These are phyloP conservation scores for Dendropsophus ebraccatus DNA, from an alignment of 2,113 vertebrate species.

Conservation along the genomic window DNA sequence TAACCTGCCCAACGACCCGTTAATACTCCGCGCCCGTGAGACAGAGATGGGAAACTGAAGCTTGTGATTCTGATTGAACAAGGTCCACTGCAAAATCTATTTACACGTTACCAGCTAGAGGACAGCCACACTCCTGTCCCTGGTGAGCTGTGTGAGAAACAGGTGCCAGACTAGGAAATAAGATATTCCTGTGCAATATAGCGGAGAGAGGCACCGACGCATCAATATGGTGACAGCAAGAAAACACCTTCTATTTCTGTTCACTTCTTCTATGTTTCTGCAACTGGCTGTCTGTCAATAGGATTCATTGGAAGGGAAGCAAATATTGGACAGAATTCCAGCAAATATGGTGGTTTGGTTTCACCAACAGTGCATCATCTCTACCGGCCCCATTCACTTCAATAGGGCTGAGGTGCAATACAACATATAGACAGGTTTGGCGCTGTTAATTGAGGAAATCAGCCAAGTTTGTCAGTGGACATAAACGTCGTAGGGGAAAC, in stretches of 20 bases:
- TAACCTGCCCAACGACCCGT: constrained; percentile 75
- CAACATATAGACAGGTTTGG: too few species aligned
- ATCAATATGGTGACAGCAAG: neutral
- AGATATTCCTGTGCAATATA: neutral
- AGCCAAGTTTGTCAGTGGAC: too few species aligned
- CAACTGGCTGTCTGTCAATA: neutral
- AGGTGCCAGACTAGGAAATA: constrained; percentile 41
- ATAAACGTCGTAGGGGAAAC: too few species aligned
- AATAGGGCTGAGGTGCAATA: too few species aligned
- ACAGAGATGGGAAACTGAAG: constrained; percentile 66
- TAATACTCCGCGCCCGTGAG: constrained; percentile 64
- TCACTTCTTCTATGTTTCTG: neutral
- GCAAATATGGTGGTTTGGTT: too few species aligned
- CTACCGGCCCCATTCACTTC: too few species aligned
- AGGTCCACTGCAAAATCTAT: constrained; percentile 64
- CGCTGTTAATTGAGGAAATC: too few species aligned
- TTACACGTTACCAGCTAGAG: constrained; percentile 64
- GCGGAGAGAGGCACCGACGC: neutral
- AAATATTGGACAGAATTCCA: neutral
- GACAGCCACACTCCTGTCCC: constrained; percentile 62
- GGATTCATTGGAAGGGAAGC: neutral
- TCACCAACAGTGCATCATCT: too few species aligned
- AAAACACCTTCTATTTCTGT: neutral
- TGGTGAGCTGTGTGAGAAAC: constrained; percentile 51
- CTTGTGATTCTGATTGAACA: constrained; percentile 62